These are phyloP conservation scores for Hyperoplus immaculatus DNA, from an alignment of 2,797 vertebrate genomes.

Conservation along the genomic window DNA sequence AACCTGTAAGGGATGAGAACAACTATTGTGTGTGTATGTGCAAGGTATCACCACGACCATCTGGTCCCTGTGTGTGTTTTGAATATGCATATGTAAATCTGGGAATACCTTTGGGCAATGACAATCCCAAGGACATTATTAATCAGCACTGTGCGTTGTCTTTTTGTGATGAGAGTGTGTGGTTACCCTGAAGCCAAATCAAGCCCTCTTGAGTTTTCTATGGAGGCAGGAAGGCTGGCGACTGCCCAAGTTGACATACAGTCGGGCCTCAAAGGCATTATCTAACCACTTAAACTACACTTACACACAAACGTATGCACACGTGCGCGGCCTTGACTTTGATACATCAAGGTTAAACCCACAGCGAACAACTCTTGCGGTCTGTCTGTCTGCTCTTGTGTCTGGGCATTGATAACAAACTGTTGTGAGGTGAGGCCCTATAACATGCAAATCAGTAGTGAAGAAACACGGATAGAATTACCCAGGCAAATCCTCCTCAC, in stretches of 20 bases:
- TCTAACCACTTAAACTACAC: slow-evolving; percentile 64
- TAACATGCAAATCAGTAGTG: slow-evolving; percentile 47
- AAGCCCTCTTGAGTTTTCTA: slow-evolving; percentile 59
- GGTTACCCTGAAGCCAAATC: slow-evolving; percentile 62
- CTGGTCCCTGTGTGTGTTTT: slow-evolving; percentile 31
- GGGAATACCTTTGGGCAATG: slow-evolving; percentile 15
- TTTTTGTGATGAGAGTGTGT: slow-evolving; percentile 25
- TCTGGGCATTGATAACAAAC: slow-evolving; percentile 60
- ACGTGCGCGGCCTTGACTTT: slow-evolving; percentile 50
- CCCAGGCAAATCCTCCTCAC: slow-evolving; percentile 29
- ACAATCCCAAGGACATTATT: slow-evolving; percentile 49
- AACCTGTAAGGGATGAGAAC: slow-evolving; percentile 9
- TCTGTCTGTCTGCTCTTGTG: slow-evolving; percentile 49
- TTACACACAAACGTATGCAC: slow-evolving; percentile 21
- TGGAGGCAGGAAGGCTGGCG: slow-evolving; percentile 69
- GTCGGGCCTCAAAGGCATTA: slow-evolving; percentile 61
- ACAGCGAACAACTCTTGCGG: slow-evolving; percentile 45
- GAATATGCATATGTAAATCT: slow-evolving; percentile 51
- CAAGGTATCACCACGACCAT: slow-evolving; percentile 35
- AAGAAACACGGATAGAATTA: slow-evolving; percentile 40
- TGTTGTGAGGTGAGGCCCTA: slow-evolving; percentile 11
- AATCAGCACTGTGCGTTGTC: slow-evolving; percentile 18
- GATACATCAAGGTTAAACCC: slow-evolving; percentile 63
- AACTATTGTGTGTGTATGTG: background rate
- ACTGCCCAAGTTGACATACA: slow-evolving; percentile 54